phyloP scores from a whole-genome alignment of 2,888 invertebrate genomes.

The Cantharis rufa region DNA sequence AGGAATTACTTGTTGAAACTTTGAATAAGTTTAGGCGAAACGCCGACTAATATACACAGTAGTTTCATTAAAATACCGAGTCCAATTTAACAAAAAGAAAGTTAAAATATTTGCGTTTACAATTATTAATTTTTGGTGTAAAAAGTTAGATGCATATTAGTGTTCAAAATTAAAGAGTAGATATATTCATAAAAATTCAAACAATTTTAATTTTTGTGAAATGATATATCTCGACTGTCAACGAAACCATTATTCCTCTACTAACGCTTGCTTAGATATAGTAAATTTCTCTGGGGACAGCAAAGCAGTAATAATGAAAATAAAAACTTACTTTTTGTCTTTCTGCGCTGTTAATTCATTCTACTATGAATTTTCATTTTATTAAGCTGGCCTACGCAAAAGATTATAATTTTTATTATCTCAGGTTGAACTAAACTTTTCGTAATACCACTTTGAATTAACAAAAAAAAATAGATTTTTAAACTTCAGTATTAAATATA shows the following conservation, averaged over 20 bases:
- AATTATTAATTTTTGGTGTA: background rate
- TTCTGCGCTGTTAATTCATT: constrained; percentile 19
- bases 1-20: too few relatives aligned
- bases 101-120: background rate
- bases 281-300: constrained; percentile 18
- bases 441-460: background rate
- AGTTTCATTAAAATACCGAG: too few relatives aligned
- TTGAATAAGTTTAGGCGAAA: too few relatives aligned
- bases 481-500: background rate
- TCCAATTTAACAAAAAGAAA: too few relatives aligned
- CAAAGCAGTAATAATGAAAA: constrained; percentile 20
- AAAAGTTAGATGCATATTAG: background rate
- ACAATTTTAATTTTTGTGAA: constrained; percentile 11
- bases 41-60: too few relatives aligned
- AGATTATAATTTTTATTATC: constrained; percentile 16
- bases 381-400: constrained; percentile 5
- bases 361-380: constrained; percentile 13
- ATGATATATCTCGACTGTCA: constrained; percentile 16
- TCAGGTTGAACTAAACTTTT: background rate
- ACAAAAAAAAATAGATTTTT: background rate
- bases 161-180: background rate
- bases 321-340: constrained; percentile 21
- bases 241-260: constrained; percentile 10
- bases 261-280: constrained; percentile 18
- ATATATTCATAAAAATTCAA: constrained; percentile 9